Conservation (phyloP, 2,888 invertebrate genomes). For the Philaethria dido region DNA sequence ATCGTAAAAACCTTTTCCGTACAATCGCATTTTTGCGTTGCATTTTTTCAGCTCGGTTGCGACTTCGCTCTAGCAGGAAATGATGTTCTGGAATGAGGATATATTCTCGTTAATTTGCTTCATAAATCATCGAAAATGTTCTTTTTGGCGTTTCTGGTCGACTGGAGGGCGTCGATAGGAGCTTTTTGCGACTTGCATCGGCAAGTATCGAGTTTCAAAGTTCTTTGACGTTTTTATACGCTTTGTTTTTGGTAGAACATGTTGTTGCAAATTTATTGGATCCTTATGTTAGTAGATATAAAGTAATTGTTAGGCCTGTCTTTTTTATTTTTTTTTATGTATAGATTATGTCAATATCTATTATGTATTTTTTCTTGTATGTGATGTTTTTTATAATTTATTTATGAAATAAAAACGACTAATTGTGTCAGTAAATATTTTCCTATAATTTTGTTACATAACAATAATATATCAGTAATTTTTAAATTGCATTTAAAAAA, state of each 20-base stretch:
- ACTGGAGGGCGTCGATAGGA: conserved; percentile 57
- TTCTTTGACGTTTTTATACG: conserved; percentile 56
- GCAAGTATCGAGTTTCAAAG: conserved; percentile 65
- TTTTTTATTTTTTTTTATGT: not conserved
- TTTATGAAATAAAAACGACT: not conserved
- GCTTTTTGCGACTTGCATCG: conserved; percentile 66
- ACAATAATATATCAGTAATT: no score
- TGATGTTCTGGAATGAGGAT: conserved; percentile 82
- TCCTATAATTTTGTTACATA: no score
- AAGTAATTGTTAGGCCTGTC: not conserved
- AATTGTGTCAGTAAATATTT: no score
- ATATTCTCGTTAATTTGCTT: conserved; percentile 82
- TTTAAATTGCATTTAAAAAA: no score
- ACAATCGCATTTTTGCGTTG: conserved; percentile 58
- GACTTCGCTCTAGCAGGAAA: conserved; percentile 81
- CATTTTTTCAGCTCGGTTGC: conserved; percentile 68
- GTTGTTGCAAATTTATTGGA: conserved; percentile 42
- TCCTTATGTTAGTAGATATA: conserved; percentile 33
- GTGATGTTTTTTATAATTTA: not conserved
- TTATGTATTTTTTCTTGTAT: not conserved
- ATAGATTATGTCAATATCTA: not conserved
- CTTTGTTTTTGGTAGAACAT: conserved; percentile 45
- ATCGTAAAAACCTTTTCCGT: conserved; percentile 18
- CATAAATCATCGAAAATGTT: conserved; percentile 83
- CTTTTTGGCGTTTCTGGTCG: conserved; percentile 64